Evolutionary conservation across 2,113 vertebrate species (phyloP).

Genomic region (Rhagologus leucostigma): DNA sequence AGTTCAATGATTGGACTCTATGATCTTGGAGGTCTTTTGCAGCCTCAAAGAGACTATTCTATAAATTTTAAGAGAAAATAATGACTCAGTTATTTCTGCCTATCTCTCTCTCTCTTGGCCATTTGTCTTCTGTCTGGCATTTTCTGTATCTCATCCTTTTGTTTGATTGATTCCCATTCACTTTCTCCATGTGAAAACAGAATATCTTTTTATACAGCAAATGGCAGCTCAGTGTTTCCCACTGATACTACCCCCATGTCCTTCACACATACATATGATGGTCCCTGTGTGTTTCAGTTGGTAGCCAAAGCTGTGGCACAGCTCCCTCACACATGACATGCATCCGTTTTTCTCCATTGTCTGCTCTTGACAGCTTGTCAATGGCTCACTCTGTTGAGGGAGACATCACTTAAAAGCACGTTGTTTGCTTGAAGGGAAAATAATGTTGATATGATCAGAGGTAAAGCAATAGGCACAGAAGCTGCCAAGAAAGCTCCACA

Average conservation of each 20-base stretch:
- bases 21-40: neutral
- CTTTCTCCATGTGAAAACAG: neutral
- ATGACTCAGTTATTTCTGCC: neutral
- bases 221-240: neutral
- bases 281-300: neutral
- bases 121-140: neutral
- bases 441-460: conserved; percentile 25
- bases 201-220: neutral
- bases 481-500: neutral
- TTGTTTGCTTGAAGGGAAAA: conserved; percentile 31
- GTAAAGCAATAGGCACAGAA: neutral
- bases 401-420: conserved; percentile 5
- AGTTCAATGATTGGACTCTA: neutral
- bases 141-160: neutral
- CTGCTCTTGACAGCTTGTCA: conserved; percentile 9
- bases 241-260: neutral
- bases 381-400: neutral
- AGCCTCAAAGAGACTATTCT: neutral
- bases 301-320: neutral
- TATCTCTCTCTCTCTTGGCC: neutral
- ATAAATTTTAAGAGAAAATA: neutral
- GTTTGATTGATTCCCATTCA: neutral
- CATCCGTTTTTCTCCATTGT: neutral
- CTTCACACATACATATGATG: neutral
- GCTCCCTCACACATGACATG: neutral